These are phyloP conservation scores for Phocoena sinus DNA, from an alignment of 2,113 vertebrate genomes.

Conservation along the genomic window DNA sequence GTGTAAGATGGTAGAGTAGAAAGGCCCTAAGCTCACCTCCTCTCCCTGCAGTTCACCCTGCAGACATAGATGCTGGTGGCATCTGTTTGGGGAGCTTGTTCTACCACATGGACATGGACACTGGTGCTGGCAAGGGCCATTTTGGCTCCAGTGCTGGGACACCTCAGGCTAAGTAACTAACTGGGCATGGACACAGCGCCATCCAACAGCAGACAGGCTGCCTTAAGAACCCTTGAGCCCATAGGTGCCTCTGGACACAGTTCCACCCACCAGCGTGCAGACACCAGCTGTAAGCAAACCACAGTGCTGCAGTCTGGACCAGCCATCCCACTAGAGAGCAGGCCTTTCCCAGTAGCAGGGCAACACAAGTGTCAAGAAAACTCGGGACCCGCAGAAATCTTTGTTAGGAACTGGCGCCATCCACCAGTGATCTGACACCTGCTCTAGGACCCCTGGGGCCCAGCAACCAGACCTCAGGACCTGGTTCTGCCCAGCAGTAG, in stretches of 20 bases:
- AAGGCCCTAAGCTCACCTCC: neutral
- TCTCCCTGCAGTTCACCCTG: neutral
- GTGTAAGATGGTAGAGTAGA: neutral
- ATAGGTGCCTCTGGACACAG: neutral
- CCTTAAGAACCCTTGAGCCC: neutral
- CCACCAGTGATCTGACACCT: neutral
- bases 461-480: neutral
- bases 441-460: neutral
- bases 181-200: neutral
- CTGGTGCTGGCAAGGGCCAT: neutral
- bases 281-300: neutral
- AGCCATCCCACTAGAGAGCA: neutral
- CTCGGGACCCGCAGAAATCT: neutral
- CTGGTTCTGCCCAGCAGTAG: neutral
- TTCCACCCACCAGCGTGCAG: neutral
- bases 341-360: neutral
- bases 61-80: neutral
- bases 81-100: neutral
- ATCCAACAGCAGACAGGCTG: neutral
- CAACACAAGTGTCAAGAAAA: neutral
- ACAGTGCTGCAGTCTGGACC: fast-evolving
- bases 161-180: neutral
- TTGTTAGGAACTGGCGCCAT: neutral
- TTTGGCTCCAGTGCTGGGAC: neutral
- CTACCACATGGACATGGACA: neutral